Evolutionary conservation across 2,113 vertebrate genomes (phyloP).

Genomic region (Trichechus manatus): DNA sequence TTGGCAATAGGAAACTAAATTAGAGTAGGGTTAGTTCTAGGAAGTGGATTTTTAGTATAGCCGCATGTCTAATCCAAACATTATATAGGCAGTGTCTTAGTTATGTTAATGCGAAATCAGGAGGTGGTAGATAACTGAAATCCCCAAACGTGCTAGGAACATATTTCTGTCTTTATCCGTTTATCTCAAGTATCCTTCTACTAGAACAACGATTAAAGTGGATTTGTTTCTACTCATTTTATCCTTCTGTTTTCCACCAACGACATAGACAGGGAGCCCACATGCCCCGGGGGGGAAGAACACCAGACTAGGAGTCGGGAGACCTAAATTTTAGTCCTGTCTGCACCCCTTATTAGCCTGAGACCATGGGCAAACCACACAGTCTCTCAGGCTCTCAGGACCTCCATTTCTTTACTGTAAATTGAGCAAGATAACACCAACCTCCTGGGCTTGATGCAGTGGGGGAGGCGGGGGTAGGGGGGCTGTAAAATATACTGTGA

Average conservation of each 20-base stretch:
- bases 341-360: neutral
- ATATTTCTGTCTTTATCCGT: conserved; percentile 18
- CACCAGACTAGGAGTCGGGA: neutral
- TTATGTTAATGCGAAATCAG: neutral
- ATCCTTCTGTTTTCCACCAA: neutral
- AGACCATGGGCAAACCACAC: fast-evolving
- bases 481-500: neutral
- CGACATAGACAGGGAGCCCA: neutral
- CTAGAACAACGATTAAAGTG: neutral
- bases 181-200: neutral
- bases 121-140: neutral
- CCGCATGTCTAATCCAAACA: neutral
- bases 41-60: conserved; percentile 48
- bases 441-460: neutral
- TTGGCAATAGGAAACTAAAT: conserved; percentile 64
- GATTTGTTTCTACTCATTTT: neutral
- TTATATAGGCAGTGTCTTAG: neutral
- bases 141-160: neutral
- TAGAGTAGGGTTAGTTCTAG: conserved; percentile 65
- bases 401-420: neutral
- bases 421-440: neutral
- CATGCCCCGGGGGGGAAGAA: neutral
- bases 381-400: neutral
- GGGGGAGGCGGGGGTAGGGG: neutral
- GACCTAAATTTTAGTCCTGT: neutral